phyloP scores from a whole-genome alignment of 2,113 vertebrate genomes.

The Vanacampus margaritifer region DNA sequence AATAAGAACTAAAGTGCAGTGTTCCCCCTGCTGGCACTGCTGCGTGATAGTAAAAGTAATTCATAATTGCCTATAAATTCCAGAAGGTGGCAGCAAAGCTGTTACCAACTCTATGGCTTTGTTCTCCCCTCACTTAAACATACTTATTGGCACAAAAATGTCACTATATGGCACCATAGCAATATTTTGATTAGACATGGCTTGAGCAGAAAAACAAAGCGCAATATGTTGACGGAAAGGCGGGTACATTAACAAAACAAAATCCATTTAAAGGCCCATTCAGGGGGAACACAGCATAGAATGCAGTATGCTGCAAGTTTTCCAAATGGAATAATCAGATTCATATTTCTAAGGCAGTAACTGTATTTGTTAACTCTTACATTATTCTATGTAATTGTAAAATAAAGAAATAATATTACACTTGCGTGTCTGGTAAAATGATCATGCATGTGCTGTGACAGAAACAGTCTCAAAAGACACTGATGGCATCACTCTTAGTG shows the following conservation, averaged over 20 bases:
- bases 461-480: constrained; percentile 43
- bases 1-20: neutral
- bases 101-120: neutral
- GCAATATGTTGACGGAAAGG: too few relatives aligned
- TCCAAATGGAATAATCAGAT: neutral
- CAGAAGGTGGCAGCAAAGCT: constrained; percentile 37
- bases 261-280: too few relatives aligned
- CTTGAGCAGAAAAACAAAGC: too few relatives aligned
- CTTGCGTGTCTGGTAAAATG: constrained; percentile 6
- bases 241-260: too few relatives aligned
- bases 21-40: neutral
- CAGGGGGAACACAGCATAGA: too few relatives aligned
- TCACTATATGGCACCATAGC: neutral
- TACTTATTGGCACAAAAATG: neutral
- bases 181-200: neutral
- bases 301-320: neutral
- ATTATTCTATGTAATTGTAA: neutral
- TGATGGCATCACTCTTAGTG: constrained; percentile 35
- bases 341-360: neutral
- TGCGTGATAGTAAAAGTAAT: neutral
- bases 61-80: constrained; percentile 8
- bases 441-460: constrained; percentile 17
- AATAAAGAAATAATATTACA: neutral
- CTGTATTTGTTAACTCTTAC: neutral
- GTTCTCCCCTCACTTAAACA: neutral